phyloP scores from a whole-genome alignment of 64 coral and sea anemone genomes.

The Porites lutea region DNA sequence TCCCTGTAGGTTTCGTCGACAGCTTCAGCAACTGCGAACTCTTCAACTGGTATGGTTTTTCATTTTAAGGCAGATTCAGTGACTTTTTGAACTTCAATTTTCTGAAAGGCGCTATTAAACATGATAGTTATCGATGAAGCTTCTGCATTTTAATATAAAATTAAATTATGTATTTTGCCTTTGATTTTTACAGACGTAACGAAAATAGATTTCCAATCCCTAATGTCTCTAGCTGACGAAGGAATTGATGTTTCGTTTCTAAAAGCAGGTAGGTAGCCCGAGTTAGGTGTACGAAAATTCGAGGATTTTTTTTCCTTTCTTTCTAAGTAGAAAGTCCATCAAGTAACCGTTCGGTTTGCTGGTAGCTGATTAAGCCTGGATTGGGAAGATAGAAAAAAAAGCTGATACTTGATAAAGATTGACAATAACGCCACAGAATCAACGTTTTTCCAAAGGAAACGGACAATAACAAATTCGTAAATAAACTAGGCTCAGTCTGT shows the following conservation, averaged over 20 bases:
- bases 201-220: constrained; percentile 47
- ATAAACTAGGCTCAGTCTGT: too few relatives aligned
- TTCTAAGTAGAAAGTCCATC: not conserved
- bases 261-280: not conserved
- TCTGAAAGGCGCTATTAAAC: not conserved
- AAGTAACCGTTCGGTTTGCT: too few relatives aligned
- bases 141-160: not conserved
- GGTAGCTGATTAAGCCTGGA: too few relatives aligned
- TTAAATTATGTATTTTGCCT: not conserved
- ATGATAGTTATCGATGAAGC: not conserved
- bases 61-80: not conserved
- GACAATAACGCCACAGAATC: too few relatives aligned
- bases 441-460: too few relatives aligned
- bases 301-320: not conserved
- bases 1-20: not conserved
- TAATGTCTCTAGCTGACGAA: constrained; percentile 58
- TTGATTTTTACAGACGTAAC: not conserved
- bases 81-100: not conserved
- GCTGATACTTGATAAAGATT: too few relatives aligned
- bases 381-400: too few relatives aligned
- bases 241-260: constrained; percentile 70
- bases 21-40: not conserved
- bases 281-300: not conserved
- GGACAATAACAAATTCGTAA: too few relatives aligned
- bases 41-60: not conserved